Evolutionary conservation across 2,888 invertebrate species (phyloP), one percentile per base, ranked within the genome.

Genomic region (Nephrotoma appendiculata): DNA sequence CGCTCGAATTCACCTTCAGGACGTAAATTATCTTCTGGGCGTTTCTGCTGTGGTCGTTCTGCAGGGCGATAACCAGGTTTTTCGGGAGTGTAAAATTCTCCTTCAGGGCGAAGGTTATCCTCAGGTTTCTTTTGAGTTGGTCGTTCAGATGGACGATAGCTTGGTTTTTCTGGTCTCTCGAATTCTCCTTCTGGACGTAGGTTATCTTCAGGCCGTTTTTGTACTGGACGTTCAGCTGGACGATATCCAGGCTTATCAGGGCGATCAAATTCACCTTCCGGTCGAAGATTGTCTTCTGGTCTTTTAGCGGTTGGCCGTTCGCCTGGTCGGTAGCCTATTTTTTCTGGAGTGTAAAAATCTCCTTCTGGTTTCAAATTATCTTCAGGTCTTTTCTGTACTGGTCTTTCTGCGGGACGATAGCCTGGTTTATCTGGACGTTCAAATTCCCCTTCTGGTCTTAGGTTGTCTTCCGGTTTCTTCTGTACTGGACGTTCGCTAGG

Each of bases 391-490:
- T 90, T 91, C 2, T 91, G 91, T 52, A 90, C 88, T 5, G 91
- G 91, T 15, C 92, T 87, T 89, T 90, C 93, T 15, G 92, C 93
- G 1, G 93, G 93, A n/a, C 6, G 91, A 90, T 87, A 89, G 89
- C 43, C 84, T 5, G 89, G 88, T 87, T 90, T 90, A 57, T 90
- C 90, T 0, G 92, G 93, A 6, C 89, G 88, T 86, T 93, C 92
- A 88, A 93, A 93, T 0, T 93, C 93, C 4, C 95, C 95, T 88
- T 93, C 93, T 0, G 94, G 93, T 87, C 90, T 91, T 0, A 93
- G 89, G 90, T 94, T 94, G 89, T 94, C 94, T 42, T 89, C 86
- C 0, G 87, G 88, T 85, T 12, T 86, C 4, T 87, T 92, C 5
- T 91, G 91, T 19, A 90, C 90, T 0, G 92, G 92, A 86, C 92